These are phyloP conservation scores for Buteo buteo DNA, from an alignment of 2,113 vertebrate species.

Conservation along the genomic window DNA sequence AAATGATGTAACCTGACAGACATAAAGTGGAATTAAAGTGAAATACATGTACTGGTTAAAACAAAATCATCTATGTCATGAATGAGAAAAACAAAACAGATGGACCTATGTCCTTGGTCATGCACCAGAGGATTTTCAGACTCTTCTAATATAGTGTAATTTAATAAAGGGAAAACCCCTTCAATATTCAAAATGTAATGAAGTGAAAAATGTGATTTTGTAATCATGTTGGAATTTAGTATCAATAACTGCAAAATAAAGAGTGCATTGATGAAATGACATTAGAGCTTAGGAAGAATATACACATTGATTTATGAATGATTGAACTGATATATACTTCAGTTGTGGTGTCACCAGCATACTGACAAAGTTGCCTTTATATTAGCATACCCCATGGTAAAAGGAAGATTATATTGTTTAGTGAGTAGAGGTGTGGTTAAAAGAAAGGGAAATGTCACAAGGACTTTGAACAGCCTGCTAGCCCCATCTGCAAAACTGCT, in stretches of 20 bases:
- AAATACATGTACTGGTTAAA: slow-evolving; percentile 68
- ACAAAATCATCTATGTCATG: slow-evolving; percentile 66
- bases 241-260: slow-evolving; percentile 57
- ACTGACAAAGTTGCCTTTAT: slow-evolving; percentile 54
- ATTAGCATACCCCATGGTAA: not conserved
- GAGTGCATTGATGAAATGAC: slow-evolving; percentile 35
- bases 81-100: slow-evolving; percentile 71
- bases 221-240: slow-evolving; percentile 69
- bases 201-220: slow-evolving; percentile 58
- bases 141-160: slow-evolving; percentile 66
- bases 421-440: not conserved
- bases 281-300: slow-evolving; percentile 31
- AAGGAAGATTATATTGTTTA: slow-evolving; percentile 11
- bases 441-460: not conserved
- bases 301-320: slow-evolving; percentile 22
- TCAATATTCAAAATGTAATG: slow-evolving; percentile 69
- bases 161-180: slow-evolving; percentile 44
- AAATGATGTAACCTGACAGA: slow-evolving; percentile 70
- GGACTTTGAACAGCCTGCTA: not conserved
- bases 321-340: slow-evolving; percentile 18
- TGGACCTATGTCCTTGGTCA: slow-evolving; percentile 66
- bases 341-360: not conserved
- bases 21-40: slow-evolving; percentile 61
- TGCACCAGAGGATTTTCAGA: slow-evolving; percentile 66
- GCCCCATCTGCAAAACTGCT: slow-evolving; percentile 1